Evolutionary conservation across 2,888 invertebrate genomes (phyloP).

Genomic region (Philereme vetulata): DNA sequence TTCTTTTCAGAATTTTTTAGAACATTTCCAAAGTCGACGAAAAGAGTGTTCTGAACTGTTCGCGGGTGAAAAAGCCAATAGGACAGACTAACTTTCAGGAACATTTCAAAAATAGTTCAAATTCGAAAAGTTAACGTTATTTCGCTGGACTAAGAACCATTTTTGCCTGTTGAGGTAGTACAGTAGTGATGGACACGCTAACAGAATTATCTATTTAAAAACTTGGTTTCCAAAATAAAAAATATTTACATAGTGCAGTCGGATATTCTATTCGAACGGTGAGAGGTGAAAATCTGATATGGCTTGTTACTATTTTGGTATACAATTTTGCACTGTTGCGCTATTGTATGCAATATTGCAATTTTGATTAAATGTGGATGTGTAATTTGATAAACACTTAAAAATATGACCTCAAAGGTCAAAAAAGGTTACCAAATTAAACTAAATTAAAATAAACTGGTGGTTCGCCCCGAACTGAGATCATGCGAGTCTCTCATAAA

Average conservation of each 20-base stretch:
- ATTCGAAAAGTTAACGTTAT: conserved; percentile 8
- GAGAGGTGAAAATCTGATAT: neutral
- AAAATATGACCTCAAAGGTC: no score
- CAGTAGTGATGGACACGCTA: conserved; percentile 31
- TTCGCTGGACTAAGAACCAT: conserved; percentile 2
- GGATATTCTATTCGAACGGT: neutral
- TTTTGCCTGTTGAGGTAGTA: conserved; percentile 20
- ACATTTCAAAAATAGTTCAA: neutral
- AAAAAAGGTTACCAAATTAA: no score
- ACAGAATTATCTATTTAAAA: conserved; percentile 35
- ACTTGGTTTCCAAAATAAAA: conserved; percentile 31
- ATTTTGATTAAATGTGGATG: no score
- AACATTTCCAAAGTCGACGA: conserved; percentile 28
- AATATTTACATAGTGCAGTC: conserved; percentile 21
- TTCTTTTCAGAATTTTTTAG: conserved; percentile 24
- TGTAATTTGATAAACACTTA: no score
- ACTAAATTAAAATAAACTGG: no score
- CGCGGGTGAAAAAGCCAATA: conserved; percentile 33
- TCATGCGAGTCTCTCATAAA: no score
- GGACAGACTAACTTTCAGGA: conserved; percentile 21
- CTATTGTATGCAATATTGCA: no score
- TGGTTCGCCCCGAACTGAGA: no score
- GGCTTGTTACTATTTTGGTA: neutral
- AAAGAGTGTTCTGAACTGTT: conserved; percentile 32
- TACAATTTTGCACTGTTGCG: no score